Percentiles rank a stretch among this genome's conserved stretches.
phyloP scores from a whole-genome alignment of 2,888 invertebrate genomes.

The Cordilura impudica region DNA sequence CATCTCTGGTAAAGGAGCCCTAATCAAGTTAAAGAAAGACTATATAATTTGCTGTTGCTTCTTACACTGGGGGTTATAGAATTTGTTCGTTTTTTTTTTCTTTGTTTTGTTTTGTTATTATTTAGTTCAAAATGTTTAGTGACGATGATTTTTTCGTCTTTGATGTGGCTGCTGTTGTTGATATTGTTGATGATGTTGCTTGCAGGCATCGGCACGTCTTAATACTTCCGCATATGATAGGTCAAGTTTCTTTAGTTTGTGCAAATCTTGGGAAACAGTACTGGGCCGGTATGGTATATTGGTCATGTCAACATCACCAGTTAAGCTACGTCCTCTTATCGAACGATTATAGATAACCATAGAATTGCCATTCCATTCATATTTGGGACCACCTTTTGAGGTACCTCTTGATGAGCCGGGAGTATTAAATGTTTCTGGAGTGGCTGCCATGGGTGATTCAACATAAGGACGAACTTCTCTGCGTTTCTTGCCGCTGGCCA shows the following conservation, averaged over 20 bases:
- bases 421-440: conserved; percentile 33
- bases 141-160: conserved; percentile 61
- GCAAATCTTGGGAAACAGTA: conserved; percentile 89
- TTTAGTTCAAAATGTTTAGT: conserved; percentile 40
- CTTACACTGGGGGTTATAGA: conserved; percentile 33
- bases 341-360: conserved; percentile 83
- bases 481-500: conserved; percentile 80
- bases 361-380: conserved; percentile 85
- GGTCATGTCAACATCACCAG: conserved; percentile 70
- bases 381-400: conserved; percentile 59
- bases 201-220: conserved; percentile 80
- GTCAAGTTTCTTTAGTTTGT: conserved; percentile 88
- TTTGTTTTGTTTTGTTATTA: no score
- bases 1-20: conserved; percentile 7
- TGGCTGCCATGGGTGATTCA: conserved; percentile 67
- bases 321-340: conserved; percentile 73
- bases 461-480: conserved; percentile 81
- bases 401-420: conserved; percentile 41
- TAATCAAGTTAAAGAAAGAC: conserved; percentile 44
- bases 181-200: conserved; percentile 67
- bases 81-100: neutral
- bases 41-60: conserved; percentile 25
- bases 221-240: conserved; percentile 91
- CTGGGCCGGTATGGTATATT: conserved; percentile 81
- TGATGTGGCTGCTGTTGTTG: conserved; percentile 65